Base-by-base conservation (phyloP, 2,113 vertebrate genomes). In the Perognathus longimembris region DNA sequence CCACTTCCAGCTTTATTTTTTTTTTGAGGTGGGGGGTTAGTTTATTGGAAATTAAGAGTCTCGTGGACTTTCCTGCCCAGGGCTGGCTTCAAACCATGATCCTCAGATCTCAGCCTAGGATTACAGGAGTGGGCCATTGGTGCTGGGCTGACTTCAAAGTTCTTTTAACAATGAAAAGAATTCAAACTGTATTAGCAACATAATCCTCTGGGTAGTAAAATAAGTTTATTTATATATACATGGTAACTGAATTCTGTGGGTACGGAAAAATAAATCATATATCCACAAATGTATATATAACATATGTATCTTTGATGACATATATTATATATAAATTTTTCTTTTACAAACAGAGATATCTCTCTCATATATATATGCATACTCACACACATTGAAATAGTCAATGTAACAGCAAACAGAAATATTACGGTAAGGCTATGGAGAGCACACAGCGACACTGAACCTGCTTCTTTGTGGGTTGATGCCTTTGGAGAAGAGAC, bases 191-290 rank as follows among this genome's bases (percentile, higher is more conserved):
- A 82, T 95, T 94, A 94, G 95, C 91, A 85, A 94, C 89, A 82
- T 82, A 85, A 91, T 95, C 66, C 85, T 96, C 95, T 96, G 95
- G 95, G 95, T 97, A 97, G 93, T 94, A 97, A 97, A 97, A 97
- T 97, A 97, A 96, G 96, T 97, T 97, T 97, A 97, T 97, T 97
- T 96, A 96, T 97, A 95, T 96, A 97, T 96, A 89, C 96, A 96
- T 18, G 59, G 77, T 95, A 97, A 94, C 82, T 94, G 97, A 96
- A 94, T 95, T 97, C 95, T 96, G 95, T 95, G 79, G 89, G 79
- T 96, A 96, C 78, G 85, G 95, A 97, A 97, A 97, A 97, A 97
- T 97, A 97, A 96, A 90, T 96, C 92, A 95, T 95, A 97, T 95
- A 93, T 94, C 93, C 96, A 97, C 96, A 92, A 88, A 90, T n/a